Conservation (phyloP, 2,797 vertebrate species). For the Sebastes umbrosus region DNA sequence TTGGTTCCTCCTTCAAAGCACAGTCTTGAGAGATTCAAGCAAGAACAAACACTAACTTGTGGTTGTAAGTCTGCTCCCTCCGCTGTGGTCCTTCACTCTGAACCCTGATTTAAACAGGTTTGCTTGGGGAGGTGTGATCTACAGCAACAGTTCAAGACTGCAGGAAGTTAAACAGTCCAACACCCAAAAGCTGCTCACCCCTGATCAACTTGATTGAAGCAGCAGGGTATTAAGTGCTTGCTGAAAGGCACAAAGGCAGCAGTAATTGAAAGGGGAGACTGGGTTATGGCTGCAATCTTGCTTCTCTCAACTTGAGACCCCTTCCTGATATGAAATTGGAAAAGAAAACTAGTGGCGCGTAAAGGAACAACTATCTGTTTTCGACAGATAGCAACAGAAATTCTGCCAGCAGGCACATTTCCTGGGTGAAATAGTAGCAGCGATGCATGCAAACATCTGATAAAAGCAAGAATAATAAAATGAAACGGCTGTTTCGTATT, state of each 20-base stretch:
- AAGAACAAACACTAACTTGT: slow-evolving; percentile 21
- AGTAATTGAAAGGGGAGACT: slow-evolving; percentile 8
- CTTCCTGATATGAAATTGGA: slow-evolving; percentile 18
- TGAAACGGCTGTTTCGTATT: slow-evolving; percentile 15
- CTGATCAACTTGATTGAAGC: neutral
- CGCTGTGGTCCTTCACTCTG: neutral
- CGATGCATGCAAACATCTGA: slow-evolving; percentile 25
- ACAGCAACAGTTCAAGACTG: neutral
- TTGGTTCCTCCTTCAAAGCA: slow-evolving; percentile 15
- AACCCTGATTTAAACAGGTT: neutral
- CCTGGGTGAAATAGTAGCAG: slow-evolving; percentile 13
- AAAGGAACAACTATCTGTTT: slow-evolving; percentile 37
- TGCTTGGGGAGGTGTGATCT: neutral
- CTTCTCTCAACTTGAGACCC: slow-evolving; percentile 4
- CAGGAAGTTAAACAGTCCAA: neutral
- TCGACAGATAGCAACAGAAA: slow-evolving; percentile 25
- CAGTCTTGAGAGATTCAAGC: neutral
- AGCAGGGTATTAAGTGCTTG: slow-evolving; percentile 21
- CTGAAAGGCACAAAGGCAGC: slow-evolving; percentile 48
- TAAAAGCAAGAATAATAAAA: slow-evolving; percentile 21
- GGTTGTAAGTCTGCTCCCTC: slow-evolving; percentile 23
- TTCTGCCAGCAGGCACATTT: slow-evolving; percentile 30
- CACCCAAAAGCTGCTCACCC: neutral
- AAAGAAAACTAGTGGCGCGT: slow-evolving; percentile 27
- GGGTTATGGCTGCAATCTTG: neutral